Evolutionary conservation across 1,140 invertebrate species (phyloP).

Genomic region (Aphis gossypii): DNA sequence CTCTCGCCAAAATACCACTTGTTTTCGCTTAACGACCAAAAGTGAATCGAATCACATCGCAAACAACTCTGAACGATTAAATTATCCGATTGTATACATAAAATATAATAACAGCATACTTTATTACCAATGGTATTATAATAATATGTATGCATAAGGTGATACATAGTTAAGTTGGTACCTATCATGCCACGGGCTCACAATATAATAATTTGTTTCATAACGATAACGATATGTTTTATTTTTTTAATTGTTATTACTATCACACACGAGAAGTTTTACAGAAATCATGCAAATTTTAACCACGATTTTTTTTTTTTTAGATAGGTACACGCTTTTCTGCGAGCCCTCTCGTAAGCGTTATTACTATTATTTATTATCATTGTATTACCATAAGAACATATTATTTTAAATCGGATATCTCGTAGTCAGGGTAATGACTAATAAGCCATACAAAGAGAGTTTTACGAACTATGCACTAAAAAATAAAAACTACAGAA

Average conservation of each 20-base stretch:
- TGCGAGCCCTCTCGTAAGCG: background rate
- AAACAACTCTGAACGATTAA: background rate
- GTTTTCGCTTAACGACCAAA: too few species aligned
- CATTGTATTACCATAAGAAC: background rate
- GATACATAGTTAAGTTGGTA: background rate
- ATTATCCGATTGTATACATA: background rate
- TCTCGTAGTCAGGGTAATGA: background rate
- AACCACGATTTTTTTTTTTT: background rate
- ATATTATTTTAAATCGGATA: conserved; percentile 1
- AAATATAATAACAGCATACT: background rate
- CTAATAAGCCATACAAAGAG: background rate
- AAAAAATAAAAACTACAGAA: background rate
- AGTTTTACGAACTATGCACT: background rate
- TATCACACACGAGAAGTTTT: background rate
- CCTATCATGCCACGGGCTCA: background rate
- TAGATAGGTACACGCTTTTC: background rate
- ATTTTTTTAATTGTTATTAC: background rate
- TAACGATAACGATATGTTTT: background rate
- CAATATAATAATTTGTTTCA: background rate
- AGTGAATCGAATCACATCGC: background rate
- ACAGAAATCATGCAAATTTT: background rate
- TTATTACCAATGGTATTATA: background rate
- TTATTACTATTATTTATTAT: background rate
- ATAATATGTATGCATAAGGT: background rate
- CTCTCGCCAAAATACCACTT: too few species aligned